These are phyloP conservation scores for Triplophysa bombifrons DNA, from an alignment of 2,797 vertebrate genomes.

Conservation along the genomic window DNA sequence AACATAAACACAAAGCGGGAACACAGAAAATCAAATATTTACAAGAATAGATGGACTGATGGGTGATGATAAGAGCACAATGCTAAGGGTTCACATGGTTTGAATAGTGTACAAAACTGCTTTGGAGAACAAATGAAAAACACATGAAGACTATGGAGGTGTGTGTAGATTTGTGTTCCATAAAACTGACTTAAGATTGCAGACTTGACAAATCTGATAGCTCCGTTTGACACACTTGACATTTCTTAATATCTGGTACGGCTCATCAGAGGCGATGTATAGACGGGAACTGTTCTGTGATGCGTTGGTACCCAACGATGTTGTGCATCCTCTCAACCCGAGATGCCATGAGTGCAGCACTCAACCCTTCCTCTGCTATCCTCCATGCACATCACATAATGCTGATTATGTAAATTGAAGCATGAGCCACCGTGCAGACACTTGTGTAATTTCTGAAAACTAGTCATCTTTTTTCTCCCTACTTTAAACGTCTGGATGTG, in stretches of 20 bases:
- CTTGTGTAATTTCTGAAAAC: constrained; percentile 19
- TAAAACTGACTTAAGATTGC: too few species aligned
- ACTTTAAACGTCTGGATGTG: not conserved
- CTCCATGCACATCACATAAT: constrained; percentile 39
- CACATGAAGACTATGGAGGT: too few species aligned
- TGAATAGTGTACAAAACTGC: too few species aligned
- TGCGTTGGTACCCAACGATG: too few species aligned
- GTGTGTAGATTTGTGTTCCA: too few species aligned
- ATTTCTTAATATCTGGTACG: too few species aligned
- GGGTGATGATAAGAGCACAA: not conserved
- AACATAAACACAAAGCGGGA: not conserved
- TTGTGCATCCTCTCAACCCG: not conserved
- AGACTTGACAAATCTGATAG: too few species aligned
- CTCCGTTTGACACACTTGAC: too few species aligned
- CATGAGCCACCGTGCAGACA: not conserved
- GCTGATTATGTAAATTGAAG: constrained; percentile 50
- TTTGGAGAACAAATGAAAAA: not conserved
- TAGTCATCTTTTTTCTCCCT: constrained; percentile 16
- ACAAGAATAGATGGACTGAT: not conserved
- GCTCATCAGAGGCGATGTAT: not conserved
- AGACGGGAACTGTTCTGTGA: not conserved
- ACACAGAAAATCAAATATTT: constrained; percentile 6
- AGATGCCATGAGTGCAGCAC: not conserved
- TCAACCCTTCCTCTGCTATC: constrained; percentile 20
- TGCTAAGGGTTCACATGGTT: not conserved